Evolutionary conservation across 2,113 vertebrate genomes (phyloP).

Genomic region (Ceyx margarethae): DNA sequence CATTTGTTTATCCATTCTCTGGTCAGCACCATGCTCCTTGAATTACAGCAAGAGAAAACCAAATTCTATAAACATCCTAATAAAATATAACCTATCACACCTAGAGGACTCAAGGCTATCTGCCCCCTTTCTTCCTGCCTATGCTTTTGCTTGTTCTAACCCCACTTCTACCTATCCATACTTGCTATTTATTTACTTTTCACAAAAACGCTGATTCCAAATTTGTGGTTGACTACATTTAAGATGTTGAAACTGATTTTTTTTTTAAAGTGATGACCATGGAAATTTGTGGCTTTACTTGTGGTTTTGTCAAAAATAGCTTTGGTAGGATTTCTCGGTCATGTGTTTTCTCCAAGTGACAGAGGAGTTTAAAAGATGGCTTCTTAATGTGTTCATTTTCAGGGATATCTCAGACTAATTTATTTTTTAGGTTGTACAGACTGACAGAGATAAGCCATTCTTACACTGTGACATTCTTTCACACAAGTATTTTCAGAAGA

Average conservation of each 20-base stretch:
- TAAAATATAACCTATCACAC: neutral
- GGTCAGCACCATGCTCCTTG: neutral
- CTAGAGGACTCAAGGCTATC: neutral
- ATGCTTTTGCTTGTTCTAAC: neutral
- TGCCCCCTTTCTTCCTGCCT: neutral
- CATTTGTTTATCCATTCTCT: neutral
- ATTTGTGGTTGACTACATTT: neutral
- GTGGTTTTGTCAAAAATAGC: slow-evolving; percentile 18
- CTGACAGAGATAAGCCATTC: neutral
- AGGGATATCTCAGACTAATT: neutral
- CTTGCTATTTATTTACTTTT: neutral
- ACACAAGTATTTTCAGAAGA: neutral
- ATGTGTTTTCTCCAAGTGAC: neutral
- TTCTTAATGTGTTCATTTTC: neutral
- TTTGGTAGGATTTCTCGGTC: neutral
- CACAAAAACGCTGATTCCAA: slow-evolving; percentile 15
- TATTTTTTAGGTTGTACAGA: neutral
- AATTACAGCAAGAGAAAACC: neutral
- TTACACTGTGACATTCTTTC: neutral
- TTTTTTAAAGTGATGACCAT: neutral
- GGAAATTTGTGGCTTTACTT: neutral
- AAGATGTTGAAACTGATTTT: neutral
- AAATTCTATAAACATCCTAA: neutral
- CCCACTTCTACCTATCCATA: neutral
- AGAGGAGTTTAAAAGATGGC: neutral